These are phyloP conservation scores for Thomomys bottae DNA, from an alignment of 2,113 vertebrate genomes.

Conservation along the genomic window DNA sequence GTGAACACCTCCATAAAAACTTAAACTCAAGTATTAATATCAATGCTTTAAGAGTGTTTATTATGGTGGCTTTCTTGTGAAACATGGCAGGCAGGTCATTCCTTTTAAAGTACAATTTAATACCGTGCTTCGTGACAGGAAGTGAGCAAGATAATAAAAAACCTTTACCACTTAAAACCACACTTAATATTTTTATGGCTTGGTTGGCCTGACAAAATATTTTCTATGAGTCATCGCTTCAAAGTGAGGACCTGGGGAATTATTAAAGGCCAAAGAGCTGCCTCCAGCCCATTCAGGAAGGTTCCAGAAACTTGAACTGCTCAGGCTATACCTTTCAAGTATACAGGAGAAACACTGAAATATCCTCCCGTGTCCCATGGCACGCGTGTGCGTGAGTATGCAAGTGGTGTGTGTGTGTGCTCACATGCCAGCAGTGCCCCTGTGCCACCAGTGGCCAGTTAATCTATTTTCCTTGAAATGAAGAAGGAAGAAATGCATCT, in stretches of 20 bases:
- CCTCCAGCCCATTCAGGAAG: constrained; percentile 62
- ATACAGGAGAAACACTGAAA: constrained; percentile 47
- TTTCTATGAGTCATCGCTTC: constrained; percentile 86
- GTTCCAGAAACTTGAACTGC: constrained; percentile 51
- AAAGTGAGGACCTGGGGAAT: constrained; percentile 83
- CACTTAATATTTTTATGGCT: constrained; percentile 86
- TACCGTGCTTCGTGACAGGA: constrained; percentile 85
- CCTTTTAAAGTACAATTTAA: constrained; percentile 85
- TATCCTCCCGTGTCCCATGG: constrained; percentile 48
- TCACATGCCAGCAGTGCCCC: too few species aligned
- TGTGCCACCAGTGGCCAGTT: too few species aligned
- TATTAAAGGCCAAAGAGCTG: constrained; percentile 80
- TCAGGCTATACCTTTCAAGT: constrained; percentile 73
- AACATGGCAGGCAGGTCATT: constrained; percentile 80
- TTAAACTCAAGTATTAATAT: constrained; percentile 77
- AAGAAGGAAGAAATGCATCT: too few species aligned
- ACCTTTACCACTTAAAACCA: constrained; percentile 85
- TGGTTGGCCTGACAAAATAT: constrained; percentile 84
- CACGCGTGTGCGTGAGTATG: not conserved
- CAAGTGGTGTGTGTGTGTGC: too few species aligned
- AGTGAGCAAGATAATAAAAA: constrained; percentile 86
- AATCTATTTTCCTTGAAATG: not conserved
- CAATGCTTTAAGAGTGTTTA: constrained; percentile 76
- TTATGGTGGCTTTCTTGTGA: constrained; percentile 80
- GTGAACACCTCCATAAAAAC: constrained; percentile 46